Evolutionary conservation across 1,140 invertebrate species (phyloP).

Genomic region (Onthophagus taurus): DNA sequence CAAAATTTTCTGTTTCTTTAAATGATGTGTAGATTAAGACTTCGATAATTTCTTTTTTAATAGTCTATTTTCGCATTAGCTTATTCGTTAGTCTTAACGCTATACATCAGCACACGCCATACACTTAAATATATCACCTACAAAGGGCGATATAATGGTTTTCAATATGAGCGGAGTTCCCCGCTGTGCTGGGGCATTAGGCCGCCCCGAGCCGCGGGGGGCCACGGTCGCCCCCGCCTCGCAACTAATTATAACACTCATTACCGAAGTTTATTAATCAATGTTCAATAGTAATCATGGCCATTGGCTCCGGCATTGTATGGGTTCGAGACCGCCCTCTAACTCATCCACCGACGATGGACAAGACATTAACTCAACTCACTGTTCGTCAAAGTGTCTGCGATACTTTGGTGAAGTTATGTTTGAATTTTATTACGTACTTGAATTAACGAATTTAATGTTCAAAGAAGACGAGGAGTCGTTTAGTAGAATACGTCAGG

Average conservation of each 20-base stretch:
- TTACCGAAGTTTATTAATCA: constrained; percentile 38
- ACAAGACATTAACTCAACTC: too few species aligned
- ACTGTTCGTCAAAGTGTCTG: too few species aligned
- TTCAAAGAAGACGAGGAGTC: too few species aligned
- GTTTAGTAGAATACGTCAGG: too few species aligned
- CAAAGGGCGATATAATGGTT: constrained; percentile 20
- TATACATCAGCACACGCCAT: constrained; percentile 14
- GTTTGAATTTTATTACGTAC: too few species aligned
- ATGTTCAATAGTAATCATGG: constrained; percentile 31
- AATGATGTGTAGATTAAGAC: too few species aligned
- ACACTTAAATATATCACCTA: constrained; percentile 13
- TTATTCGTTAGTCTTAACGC: not conserved
- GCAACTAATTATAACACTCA: constrained; percentile 37
- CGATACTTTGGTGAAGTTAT: too few species aligned
- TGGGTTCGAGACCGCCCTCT: constrained; percentile 13
- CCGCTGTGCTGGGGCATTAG: constrained; percentile 20
- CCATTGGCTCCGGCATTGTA: constrained; percentile 18
- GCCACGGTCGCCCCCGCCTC: constrained; percentile 23
- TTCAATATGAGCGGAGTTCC: constrained; percentile 18
- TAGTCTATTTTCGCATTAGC: not conserved
- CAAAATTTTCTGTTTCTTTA: too few species aligned
- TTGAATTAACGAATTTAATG: too few species aligned
- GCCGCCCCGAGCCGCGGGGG: constrained; percentile 14
- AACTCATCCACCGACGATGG: not conserved
- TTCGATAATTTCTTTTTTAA: too few species aligned